phyloP scores from a whole-genome alignment of 2,888 invertebrate genomes.

The Hymenopus coronatus region DNA sequence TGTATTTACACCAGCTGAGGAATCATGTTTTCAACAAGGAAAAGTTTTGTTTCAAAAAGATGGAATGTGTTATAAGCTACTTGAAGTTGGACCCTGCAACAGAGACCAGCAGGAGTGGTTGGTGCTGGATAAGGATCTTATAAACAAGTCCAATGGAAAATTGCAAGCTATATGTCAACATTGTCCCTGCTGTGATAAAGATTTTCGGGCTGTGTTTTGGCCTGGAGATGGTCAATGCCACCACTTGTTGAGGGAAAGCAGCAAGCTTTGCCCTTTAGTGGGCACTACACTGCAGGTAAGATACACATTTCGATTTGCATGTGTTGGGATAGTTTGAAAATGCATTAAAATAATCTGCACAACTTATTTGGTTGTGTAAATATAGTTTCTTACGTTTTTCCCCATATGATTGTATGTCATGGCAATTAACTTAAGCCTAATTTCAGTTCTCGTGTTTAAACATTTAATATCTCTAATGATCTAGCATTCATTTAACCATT shows the following conservation, averaged over 20 bases:
- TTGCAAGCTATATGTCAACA: background rate
- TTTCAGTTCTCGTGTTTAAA: background rate
- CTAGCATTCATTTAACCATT: background rate
- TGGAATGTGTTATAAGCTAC: background rate
- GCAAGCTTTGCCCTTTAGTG: background rate
- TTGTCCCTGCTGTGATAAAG: conserved; percentile 1
- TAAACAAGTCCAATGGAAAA: background rate
- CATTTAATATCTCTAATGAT: background rate
- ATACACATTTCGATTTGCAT: background rate
- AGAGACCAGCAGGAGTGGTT: background rate
- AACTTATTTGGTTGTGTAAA: too few relatives aligned
- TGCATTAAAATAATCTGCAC: too few relatives aligned
- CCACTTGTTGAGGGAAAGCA: background rate
- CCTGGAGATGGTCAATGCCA: conserved; percentile 1
- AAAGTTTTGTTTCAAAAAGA: background rate
- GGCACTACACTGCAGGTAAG: background rate
- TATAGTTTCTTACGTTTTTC: too few relatives aligned
- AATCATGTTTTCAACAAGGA: background rate
- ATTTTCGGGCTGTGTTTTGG: conserved; percentile 3
- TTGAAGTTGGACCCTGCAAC: background rate
- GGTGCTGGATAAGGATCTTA: background rate
- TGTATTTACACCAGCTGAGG: background rate
- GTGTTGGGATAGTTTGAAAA: too few relatives aligned
- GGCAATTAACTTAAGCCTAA: background rate
- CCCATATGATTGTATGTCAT: too few relatives aligned